A percentile compares a stretch with the other conserved stretches of the same genome.
phyloP scores from a whole-genome alignment of 2,888 invertebrate species.

The Coenonympha arcania region DNA sequence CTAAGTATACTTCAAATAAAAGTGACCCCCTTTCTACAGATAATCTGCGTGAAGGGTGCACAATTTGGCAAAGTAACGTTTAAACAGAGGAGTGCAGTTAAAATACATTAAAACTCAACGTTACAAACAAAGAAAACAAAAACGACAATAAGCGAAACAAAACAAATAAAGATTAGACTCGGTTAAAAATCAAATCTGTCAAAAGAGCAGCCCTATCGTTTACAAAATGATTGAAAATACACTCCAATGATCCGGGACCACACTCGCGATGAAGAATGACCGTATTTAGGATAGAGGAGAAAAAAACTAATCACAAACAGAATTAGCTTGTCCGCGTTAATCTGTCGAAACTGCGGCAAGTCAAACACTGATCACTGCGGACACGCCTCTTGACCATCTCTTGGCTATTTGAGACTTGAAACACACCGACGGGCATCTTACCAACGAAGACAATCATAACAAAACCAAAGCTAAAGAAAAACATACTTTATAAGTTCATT shows the following conservation, averaged over 20 bases:
- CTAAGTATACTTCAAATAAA: too few species aligned
- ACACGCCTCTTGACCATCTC: slow-evolving; percentile 21
- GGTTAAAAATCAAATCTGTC: background rate
- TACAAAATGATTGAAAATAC: background rate
- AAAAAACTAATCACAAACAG: slow-evolving; percentile 23
- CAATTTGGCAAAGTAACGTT: too few species aligned
- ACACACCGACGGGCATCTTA: slow-evolving; percentile 13
- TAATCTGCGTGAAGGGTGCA: too few species aligned
- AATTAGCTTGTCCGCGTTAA: slow-evolving; percentile 28
- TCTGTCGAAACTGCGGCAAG: slow-evolving; percentile 29
- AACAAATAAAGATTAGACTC: background rate
- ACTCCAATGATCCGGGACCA: slow-evolving; percentile 13
- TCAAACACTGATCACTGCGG: slow-evolving; percentile 28
- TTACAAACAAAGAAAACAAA: too few species aligned
- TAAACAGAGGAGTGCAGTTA: too few species aligned
- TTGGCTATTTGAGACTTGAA: slow-evolving; percentile 10
- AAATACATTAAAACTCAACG: too few species aligned
- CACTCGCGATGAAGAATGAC: slow-evolving; percentile 13
- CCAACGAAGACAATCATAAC: background rate
- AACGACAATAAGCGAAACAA: background rate
- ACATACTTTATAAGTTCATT: background rate
- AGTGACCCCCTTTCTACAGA: too few species aligned
- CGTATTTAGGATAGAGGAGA: background rate
- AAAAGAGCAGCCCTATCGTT: background rate
- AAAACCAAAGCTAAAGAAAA: background rate